These are phyloP conservation scores for Seladonia tumulorum DNA, from an alignment of 2,888 invertebrate genomes.

Conservation along the genomic window DNA sequence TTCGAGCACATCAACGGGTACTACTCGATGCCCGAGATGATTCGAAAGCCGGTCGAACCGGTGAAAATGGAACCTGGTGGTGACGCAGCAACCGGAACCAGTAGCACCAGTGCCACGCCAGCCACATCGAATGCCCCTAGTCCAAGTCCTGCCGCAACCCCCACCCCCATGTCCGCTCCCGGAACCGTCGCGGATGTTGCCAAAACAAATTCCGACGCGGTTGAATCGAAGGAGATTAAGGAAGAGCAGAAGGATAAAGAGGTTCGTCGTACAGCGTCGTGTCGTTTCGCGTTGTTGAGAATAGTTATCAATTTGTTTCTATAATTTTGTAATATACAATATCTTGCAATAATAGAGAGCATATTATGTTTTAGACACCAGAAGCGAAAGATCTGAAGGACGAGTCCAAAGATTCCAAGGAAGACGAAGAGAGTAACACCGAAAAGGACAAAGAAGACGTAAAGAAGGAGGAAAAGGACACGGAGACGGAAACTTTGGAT, in stretches of 20 bases:
- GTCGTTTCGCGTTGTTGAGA: neutral
- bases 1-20: constrained; percentile 99
- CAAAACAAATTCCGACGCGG: constrained; percentile 75
- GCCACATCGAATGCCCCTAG: constrained; percentile 88
- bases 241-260: constrained; percentile 80
- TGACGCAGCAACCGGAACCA: constrained; percentile 72
- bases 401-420: constrained; percentile 76
- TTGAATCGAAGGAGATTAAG: constrained; percentile 74
- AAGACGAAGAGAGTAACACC: constrained; percentile 77
- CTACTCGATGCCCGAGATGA: constrained; percentile 98
- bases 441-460: constrained; percentile 81
- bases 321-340: neutral
- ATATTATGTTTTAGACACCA: constrained; percentile 60
- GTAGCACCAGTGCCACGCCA: constrained; percentile 84
- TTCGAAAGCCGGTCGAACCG: constrained; percentile 92
- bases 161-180: constrained; percentile 83
- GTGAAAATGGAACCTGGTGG: constrained; percentile 82
- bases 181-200: constrained; percentile 68
- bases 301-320: neutral
- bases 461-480: constrained; percentile 82
- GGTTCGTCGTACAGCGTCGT: constrained; percentile 30
- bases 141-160: constrained; percentile 90
- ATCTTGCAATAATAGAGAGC: neutral
- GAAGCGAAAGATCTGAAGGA: constrained; percentile 84
- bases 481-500: constrained; percentile 73